Base-by-base conservation (phyloP, 2,113 vertebrate species). In the Ascaphus truei region DNA sequence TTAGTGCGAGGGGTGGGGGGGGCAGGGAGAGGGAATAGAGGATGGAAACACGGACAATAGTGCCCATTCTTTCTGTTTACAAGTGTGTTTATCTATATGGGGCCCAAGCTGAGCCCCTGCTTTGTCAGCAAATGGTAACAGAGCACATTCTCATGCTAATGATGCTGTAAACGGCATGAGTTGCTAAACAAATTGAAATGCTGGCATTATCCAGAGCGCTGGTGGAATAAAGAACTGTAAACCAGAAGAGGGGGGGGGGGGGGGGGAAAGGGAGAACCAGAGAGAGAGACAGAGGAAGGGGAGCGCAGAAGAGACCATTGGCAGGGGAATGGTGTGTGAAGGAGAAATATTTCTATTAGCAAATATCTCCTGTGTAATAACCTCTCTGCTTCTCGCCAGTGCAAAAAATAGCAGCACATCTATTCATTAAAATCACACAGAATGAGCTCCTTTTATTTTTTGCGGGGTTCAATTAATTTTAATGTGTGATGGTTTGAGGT, bases 121-220 rank as follows among this genome's bases (percentile, higher is more conserved):
- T 94, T 96, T 95, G 94, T 95, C 92, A 93, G 93, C 91, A 93
- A 88, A 86, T 92, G 89, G 87, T 83, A 94, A 94, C 93, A 90
- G 89, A 76, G 56, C 16, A 87, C 87, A 95, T 96, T 96, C 92
- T 95, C 92, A 95, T 96, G 94, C 90, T 95, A 96, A 96, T 96
- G 86, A 81, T 82, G 84, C 78, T 78, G 89, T 93, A 87, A 89
- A 92, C 90, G 91, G 93, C 92, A 88, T 86, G 88, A 93, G 93
- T 95, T 92, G 92, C 91, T 92, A 92, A 94, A 93, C 89, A 94
- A 93, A 95, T 95, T 69, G 91, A 95, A 95, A 95, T 91, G 88
- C 81, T 78, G 91, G 90, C 91, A 88, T 92, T 89, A 94, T 96
- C 93, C 92, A 95, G 92, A 77, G 86, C 85, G 84, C 86, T 86